Evolutionary conservation across 1,140 invertebrate species (phyloP), one percentile per base, ranked within the genome.

Genomic region (Aphis gossypii): DNA sequence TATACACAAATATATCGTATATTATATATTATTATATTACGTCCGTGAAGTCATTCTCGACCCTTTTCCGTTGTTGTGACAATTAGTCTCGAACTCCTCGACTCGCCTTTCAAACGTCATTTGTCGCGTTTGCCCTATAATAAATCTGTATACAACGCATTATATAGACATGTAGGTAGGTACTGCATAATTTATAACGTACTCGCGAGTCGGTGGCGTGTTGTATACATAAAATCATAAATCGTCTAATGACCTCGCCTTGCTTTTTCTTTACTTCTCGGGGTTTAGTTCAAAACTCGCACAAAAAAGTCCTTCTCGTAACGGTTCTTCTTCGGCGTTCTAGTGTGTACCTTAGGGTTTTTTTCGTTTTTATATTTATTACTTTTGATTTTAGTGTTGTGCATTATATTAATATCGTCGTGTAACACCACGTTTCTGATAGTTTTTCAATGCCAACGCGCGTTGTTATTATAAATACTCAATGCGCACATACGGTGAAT

Each of bases 31-130:
- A 68, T 68, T 68, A 76, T 54, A 20, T 82, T 83, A 54, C 83
- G 21, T 21, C 92, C 92, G 92, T 93, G 82, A 86, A 93, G 82
- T 84, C 14, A 25, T 41, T 51, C 23, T 44, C 18, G 48, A 84
- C 82, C 82, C 82, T 93, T 84, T 93, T n/a, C 48, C 38, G 82
- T 93, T 93, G 82, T 93, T 93, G 92, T 93, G 92, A 93, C 92
- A 86, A 93, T 93, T 93, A 86, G 82, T 93, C 41, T 54, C 60
- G 30, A 76, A 76, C 60, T 76, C 60, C 54, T n/a, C n/a, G 91
- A 51, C 91, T 56, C 23, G 76, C 82, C 82, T 84, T 93, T 84
- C 82, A 93, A 84, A 93, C 46, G 51, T 92, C 91, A 48, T 92
- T 92, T 92, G 60, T 93, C 56, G 44, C 54, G 35, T 90, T 76